Conservation (phyloP, 2,888 invertebrate genomes). For the Drosophila sordidula region DNA sequence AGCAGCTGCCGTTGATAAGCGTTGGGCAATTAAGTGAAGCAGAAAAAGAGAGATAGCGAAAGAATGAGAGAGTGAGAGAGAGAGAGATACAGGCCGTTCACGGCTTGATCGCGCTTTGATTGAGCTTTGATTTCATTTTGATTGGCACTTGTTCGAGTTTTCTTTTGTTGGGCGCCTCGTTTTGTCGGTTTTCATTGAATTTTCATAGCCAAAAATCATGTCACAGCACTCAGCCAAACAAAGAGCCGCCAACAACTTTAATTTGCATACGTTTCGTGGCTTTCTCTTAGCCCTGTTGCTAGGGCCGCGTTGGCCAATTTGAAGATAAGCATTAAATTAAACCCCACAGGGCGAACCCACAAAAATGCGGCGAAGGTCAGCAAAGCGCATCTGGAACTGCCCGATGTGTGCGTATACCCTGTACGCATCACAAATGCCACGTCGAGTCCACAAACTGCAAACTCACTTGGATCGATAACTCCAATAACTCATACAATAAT, state of each 20-base stretch:
- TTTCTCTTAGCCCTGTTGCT: constrained; percentile 28
- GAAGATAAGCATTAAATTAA: constrained; percentile 8
- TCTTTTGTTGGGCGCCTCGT: constrained; percentile 8
- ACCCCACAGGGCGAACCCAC: background rate
- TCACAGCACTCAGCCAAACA: background rate
- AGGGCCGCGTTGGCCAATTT: constrained; percentile 29
- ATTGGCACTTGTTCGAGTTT: constrained; percentile 29
- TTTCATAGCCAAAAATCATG: constrained; percentile 29
- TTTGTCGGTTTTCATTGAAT: constrained; percentile 45
- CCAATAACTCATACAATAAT: too few relatives aligned
- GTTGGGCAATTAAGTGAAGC: constrained; percentile 10
- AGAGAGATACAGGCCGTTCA: background rate
- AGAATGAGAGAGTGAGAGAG: background rate
- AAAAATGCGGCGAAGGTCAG: constrained; percentile 29
- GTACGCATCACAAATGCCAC: background rate
- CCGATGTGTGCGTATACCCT: constrained; percentile 1
- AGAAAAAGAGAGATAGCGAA: background rate
- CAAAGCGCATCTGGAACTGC: background rate
- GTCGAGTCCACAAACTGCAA: too few relatives aligned
- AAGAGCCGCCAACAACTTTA: constrained; percentile 1
- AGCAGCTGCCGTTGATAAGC: background rate
- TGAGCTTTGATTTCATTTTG: constrained; percentile 26
- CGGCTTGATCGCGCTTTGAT: constrained; percentile 17
- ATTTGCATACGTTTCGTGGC: constrained; percentile 19
- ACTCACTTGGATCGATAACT: too few relatives aligned